Evolutionary conservation across 2,888 invertebrate genomes (phyloP), one percentile per base, ranked within the genome.

Genomic region (Rosalia funebris): DNA sequence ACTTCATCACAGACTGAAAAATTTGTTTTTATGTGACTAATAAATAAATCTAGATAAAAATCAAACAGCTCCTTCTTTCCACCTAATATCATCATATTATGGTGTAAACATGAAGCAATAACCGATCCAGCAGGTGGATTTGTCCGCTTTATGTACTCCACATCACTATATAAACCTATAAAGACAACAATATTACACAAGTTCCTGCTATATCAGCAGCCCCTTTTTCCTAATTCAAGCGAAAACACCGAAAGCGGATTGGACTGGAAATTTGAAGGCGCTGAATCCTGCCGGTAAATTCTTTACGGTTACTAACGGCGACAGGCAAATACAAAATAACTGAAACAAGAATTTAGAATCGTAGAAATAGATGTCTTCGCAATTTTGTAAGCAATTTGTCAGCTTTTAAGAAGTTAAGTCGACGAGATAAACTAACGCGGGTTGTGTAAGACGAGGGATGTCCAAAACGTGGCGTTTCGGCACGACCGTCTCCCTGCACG

Each of bases 371-470:
- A 41, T 20, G 62, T 60, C 60, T 52, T 56, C 54, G 52, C 57
- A 57, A 58, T 61, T 64, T 52, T 46, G 32, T 54, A 47, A 61
- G 65, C 63, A 67, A 67, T 67, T 67, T 67, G 67, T 67, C 67
- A 67, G 58, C 47, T 63, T 65, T 59, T 65, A 62, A 61, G 59
- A 57, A 59, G 50, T 54, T 67, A 65, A 65, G 57, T 59, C 65
- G 34, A 39, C 14, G 9, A 45, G 60, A 65, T 65, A 62, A 62
- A 65, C 54, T 57, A 25, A 32, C 57, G 53, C 47, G 64, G 62
- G 59, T 34, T 57, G 44, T 46, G 54, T 56, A 55, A 54, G 46
- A 57, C 47, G 36, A 57, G 62, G 56, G 52, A 42, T 54, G 57
- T 34, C 52, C 47, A 48, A 48, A 60, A 65, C 52, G 57, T 57